Base-by-base conservation (phyloP, 2,113 vertebrate species). In the Entelurus aequoreus region DNA sequence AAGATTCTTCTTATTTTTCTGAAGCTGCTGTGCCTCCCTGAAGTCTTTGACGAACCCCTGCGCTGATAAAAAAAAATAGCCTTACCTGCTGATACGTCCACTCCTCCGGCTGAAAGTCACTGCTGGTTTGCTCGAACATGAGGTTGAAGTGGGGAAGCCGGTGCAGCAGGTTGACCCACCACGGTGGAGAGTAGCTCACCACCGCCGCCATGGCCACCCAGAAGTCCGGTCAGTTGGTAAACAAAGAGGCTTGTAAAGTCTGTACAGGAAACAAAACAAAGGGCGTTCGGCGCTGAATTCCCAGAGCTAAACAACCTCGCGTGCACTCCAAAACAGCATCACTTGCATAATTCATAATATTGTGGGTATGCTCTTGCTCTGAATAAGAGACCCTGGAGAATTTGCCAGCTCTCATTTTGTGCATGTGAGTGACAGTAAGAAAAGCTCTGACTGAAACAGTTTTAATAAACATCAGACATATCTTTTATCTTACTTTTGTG, bases 131-230 rank as follows among this genome's bases (percentile, higher is more conserved):
- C 81, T 97, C 92, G 80, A 96, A 97, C 69, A 82, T 90, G 36
- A 98, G 85, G 89, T 90, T 92, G 83, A 96, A 88, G 79, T 95
- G 96, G 48, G 96, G 96, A 62, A 98, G 88, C 75, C 93, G 91
- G 91, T 98, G 95, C 12, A 98, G 84, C 15, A 97, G 89, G 82
- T 84, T 95, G 65, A 94, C 96, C 96, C 96, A 98, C 96, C 95
- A 96, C 8, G 96, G 95, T 54, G 96, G 93, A 72, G 92, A 90
- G 81, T 94, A 98, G 88, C 91, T 94, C 53, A 95, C 93, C 54
- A 94, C 94, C 19, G 93, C 92, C 81, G 94, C 94, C 92, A 93
- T 93, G 67, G 69, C 77, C 54, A 69, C 58, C 7, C 6, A 35
- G 7, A 8, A 47, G 8, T 13, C 67, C 50, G 54, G 16, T 68